Evolutionary conservation across 2,888 invertebrate genomes (phyloP), one percentile per base, ranked within the genome.

Genomic region (Syrista parreyssii): DNA sequence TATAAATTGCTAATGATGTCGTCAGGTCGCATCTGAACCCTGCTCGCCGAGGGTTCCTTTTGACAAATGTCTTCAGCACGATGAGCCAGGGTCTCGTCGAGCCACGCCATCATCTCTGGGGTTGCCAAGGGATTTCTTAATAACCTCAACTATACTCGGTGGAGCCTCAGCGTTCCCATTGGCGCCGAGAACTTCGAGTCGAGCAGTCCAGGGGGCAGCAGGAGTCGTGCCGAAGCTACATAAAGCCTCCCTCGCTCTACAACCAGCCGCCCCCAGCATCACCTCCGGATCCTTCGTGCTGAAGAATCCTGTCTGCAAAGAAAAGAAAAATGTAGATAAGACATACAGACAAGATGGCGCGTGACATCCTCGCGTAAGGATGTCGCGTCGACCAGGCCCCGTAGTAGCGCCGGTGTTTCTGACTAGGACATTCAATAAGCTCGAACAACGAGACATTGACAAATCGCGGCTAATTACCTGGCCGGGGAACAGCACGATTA

Each of bases 381-480:
- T 9, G 55, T 55, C 55, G 55, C 55, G 55, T 23, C 9, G 55
- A 55, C 15, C 55, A 6, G 55, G 15, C 55, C 2, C 9, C 55
- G 2, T 23, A 9, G 55, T 9, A 1, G 23, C 55, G 55, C 23
- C 55, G 55, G 55, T 23, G 9, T 55, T 55, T 23, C 9, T 23
- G 23, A 55, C 23, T 55, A 23, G 79, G 79, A 79, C 78, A 80
- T 82, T 83, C 80, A 82, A 84, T 82, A 78, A 81, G 75, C 79
- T 71, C 68, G 69, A 76, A 75, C 78, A 81, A 81, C 82, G 78
- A 84, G 83, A 82, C 83, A 80, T 83, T 82, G 82, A 82, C 79
- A 84, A 82, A 85, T 83, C 80, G 79, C 75, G 79, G 79, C 81
- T 84, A 83, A 84, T 82, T 82, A 73, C 77, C 74, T 34, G 74